phyloP scores from a whole-genome alignment of 92 coral and sea anemone species.

The Epizoanthus stellaris region DNA sequence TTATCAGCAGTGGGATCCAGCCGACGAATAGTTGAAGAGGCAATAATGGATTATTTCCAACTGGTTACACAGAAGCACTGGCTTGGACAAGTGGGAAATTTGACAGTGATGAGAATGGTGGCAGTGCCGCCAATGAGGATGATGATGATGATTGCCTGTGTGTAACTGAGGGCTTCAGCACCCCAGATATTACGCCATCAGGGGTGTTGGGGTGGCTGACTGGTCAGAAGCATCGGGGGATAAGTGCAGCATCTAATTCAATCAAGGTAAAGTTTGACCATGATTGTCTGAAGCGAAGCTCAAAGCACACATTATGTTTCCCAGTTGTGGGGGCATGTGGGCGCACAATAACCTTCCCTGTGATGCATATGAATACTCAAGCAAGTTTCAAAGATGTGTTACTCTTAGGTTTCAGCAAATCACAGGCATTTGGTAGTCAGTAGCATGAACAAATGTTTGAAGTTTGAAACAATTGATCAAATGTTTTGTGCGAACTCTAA shows the following conservation, averaged over 20 bases:
- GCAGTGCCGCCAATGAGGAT: constrained; percentile 34
- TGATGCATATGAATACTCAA: constrained; percentile 12
- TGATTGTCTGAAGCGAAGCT: constrained; percentile 37
- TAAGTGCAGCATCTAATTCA: constrained; percentile 2
- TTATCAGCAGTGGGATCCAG: constrained; percentile 61
- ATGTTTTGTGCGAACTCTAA: no score
- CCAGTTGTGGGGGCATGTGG: constrained; percentile 28
- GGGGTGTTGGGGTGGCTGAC: constrained; percentile 49
- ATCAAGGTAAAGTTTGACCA: constrained; percentile 31
- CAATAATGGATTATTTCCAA: constrained; percentile 67
- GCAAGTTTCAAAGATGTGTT: constrained; percentile 14
- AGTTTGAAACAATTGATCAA: no score
- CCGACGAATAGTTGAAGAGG: constrained; percentile 52
- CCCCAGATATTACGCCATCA: constrained; percentile 32
- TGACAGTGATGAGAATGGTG: constrained; percentile 19
- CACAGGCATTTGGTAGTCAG: constrained; percentile 14
- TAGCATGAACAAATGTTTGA: no score
- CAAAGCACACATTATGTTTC: constrained; percentile 37
- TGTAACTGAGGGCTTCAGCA: background rate
- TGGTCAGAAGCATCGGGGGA: constrained; percentile 40
- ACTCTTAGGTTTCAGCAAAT: constrained; percentile 10
- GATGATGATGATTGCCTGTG: constrained; percentile 30
- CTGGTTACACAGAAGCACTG: constrained; percentile 50
- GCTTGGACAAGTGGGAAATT: constrained; percentile 16
- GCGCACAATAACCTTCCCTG: constrained; percentile 8